phyloP scores from a whole-genome alignment of 2,113 vertebrate genomes.

The Solenodon paradoxus region DNA sequence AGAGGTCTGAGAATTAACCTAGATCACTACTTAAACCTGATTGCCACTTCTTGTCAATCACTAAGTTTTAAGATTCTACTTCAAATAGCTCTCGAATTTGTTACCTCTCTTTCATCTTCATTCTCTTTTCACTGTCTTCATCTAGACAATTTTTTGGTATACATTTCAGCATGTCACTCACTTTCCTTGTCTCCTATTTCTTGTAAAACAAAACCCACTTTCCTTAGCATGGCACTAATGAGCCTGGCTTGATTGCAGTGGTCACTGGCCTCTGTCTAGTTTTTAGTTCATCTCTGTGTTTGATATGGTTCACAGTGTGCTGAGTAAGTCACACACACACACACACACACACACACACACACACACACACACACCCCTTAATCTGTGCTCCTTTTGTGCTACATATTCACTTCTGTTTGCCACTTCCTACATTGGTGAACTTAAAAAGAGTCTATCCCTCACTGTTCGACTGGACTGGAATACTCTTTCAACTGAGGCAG shows the following conservation, averaged over 20 bases:
- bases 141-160: neutral
- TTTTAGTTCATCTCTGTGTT: neutral
- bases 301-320: neutral
- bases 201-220: neutral
- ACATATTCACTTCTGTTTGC: neutral
- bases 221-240: neutral
- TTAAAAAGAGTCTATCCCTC: neutral
- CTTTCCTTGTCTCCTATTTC: neutral
- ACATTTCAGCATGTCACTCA: neutral
- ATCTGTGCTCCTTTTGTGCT: neutral
- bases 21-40: constrained; percentile 12
- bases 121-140: neutral
- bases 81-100: neutral
- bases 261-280: neutral
- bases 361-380: no score
- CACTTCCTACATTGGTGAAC: neutral
- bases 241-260: neutral
- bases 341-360: no score
- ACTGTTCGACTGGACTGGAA: neutral
- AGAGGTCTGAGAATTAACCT: neutral
- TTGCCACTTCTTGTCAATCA: neutral
- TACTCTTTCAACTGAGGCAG: neutral
- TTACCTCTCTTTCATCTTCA: neutral
- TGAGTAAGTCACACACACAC: no score
- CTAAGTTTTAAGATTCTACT: constrained; percentile 46